Conservation (phyloP, 2,113 vertebrate species). For the Silurus asotus region DNA sequence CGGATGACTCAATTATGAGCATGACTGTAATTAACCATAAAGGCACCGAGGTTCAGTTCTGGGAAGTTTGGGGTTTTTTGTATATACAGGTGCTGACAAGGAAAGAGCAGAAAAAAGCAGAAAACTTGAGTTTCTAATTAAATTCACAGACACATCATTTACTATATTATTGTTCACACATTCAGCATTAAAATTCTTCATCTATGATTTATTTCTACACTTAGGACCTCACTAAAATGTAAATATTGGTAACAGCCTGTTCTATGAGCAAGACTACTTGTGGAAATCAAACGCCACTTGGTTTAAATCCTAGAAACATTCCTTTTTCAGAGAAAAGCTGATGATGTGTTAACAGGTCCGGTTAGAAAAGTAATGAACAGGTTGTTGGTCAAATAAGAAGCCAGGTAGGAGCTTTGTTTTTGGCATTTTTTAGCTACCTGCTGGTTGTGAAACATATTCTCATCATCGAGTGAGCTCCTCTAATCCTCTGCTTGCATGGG, state of each 20-base stretch:
- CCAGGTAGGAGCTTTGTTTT: constrained; percentile 48
- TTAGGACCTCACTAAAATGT: not conserved
- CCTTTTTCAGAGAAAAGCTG: not conserved
- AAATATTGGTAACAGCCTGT: not conserved
- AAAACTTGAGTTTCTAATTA: not conserved
- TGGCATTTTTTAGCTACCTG: constrained; percentile 55
- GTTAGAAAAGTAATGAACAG: not conserved
- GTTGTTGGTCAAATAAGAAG: constrained; percentile 7
- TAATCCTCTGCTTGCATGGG: constrained; percentile 70
- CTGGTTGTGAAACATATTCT: constrained; percentile 68
- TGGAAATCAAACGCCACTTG: not conserved
- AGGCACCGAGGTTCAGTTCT: not conserved
- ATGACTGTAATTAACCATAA: constrained; percentile 29
- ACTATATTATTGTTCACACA: not conserved
- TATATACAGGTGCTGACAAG: not conserved
- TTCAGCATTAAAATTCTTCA: not conserved
- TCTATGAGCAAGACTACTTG: not conserved
- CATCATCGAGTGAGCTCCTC: constrained; percentile 69
- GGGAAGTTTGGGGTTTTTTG: not conserved
- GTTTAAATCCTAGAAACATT: not conserved
- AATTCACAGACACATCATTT: not conserved
- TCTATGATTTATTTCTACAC: not conserved
- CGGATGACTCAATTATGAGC: constrained; percentile 28
- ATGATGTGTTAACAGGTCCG: not conserved
- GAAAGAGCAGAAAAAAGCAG: not conserved